Evolutionary conservation across 1,140 invertebrate genomes (phyloP), one percentile per base, ranked within the genome.

Genomic region (Halesus radiatus): DNA sequence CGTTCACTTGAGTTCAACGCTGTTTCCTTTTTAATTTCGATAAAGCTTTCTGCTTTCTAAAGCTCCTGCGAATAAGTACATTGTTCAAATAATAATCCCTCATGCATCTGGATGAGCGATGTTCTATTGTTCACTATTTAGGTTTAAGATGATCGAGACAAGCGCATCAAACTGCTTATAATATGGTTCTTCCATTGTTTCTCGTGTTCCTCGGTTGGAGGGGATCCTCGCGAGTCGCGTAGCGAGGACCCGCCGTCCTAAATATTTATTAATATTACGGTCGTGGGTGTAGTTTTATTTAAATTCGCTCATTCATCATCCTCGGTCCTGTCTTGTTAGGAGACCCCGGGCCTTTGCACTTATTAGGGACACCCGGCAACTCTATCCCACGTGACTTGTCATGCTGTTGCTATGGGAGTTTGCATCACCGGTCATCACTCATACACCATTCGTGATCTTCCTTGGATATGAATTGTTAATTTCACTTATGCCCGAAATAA

Each of bases 401-500:
- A 45, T 45, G 37, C 37, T 45, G 37, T 45, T 45, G 37, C 37
- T 45, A 45, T 29, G 62, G 29, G 22, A 16, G 29, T 20, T 72
- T n/a, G 68, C 50, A 26, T 72, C 50, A 45, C 10, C 37, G 13
- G 37, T 45, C 50, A 16, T 72, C 50, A 72, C 53, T 50, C 7
- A 22, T 3, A 22, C 37, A 13, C 8, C 37, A 45, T 45, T 45
- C 37, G 18, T 52, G 68, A 72, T 72, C 45, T 53, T 53, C 68
- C 68, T 45, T 3, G 18, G 3, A 72, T 54, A 53, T 72, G 68
- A 72, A 52, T 72, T 72, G 68, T 72, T 29, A 72, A 72, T 72
- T 22, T 60, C 58, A n/a, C 62, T 66, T 66, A 32, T 32, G 16
- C 26, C 62, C 62, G 10, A 66, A 66, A 66, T 66, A 37, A 26